Base-by-base conservation (phyloP, 2,797 vertebrate species). In the Philypnodon macrostomus region DNA sequence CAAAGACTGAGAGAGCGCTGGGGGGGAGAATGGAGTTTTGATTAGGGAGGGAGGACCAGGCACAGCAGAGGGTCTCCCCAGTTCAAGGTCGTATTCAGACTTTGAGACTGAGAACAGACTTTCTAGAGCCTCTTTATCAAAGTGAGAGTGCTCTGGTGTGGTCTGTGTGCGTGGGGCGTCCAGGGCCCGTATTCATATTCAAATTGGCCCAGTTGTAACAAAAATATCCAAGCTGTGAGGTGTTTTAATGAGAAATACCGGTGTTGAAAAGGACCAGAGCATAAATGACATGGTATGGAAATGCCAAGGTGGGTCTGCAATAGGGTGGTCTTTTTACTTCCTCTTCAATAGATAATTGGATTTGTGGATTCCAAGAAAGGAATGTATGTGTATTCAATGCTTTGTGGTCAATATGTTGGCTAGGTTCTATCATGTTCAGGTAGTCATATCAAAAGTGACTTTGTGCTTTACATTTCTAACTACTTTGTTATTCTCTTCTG, bases 121-220 rank as follows among this genome's bases (percentile, higher is more conserved):
- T 88, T 83, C 81, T 83, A 85, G 83, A 80, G 84, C 77, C 82
- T 86, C 83, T 87, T 85, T 85, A 84, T 86, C 79, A 77, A 67
- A 47, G 53, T 35, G 45, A 17, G 42, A 44, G 46, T 38, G 34
- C 63, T 55, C 58, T 73, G 75, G 78, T 83, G 78, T 83, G 79
- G 77, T 83, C 77, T 73, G 66, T 53, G 11, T 23, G 47, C 27
- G 70, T 53, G 67, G 55, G 52, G 61, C 47, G 68, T 80, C 73
- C 75, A 75, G 51, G 67, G n/a, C n/a, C 42, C 72, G 73, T 79
- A 90, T 89, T 87, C 59, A 85, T 69, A 90, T 89, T 87, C 81
- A 86, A 90, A 88, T 85, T 30, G 73, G 60, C 52, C 75, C 49
- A 47, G 65, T 79, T 71, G 77, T 34, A n/a, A 77, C 56, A 50